Conservation (phyloP, 2,797 vertebrate species). For the Bradypodion pumilum region DNA sequence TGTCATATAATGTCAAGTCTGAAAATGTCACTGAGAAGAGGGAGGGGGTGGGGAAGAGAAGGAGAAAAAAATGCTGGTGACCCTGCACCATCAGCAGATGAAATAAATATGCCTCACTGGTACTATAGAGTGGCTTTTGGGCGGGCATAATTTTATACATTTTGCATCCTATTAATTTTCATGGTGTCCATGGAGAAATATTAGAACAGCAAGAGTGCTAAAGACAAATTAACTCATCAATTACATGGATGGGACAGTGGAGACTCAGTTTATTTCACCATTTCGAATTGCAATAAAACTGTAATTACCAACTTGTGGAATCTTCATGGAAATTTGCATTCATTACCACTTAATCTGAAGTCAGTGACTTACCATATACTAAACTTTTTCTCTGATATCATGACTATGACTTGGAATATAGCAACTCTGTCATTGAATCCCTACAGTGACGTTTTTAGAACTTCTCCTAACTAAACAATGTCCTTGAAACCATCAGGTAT, state of each 20-base stretch:
- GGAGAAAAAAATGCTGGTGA: conserved; percentile 74
- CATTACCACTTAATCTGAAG: conserved; percentile 74
- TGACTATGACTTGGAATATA: conserved; percentile 57
- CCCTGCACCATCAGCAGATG: conserved; percentile 76
- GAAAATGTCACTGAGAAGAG: conserved; percentile 79
- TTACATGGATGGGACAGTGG: conserved; percentile 73
- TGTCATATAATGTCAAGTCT: conserved; percentile 89
- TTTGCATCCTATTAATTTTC: conserved; percentile 84
- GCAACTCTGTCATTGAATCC: conserved; percentile 42
- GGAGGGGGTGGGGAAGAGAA: background rate
- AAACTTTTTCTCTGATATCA: conserved; percentile 55
- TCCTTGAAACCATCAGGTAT: conserved; percentile 50
- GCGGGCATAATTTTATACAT: conserved; percentile 75
- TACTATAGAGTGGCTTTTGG: conserved; percentile 72
- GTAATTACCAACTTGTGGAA: conserved; percentile 80
- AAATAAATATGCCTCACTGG: conserved; percentile 82
- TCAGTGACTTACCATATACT: conserved; percentile 60
- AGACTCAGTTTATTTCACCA: conserved; percentile 78
- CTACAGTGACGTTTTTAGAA: conserved; percentile 50
- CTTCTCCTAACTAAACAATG: conserved; percentile 59
- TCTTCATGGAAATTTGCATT: conserved; percentile 74
- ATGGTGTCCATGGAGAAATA: conserved; percentile 76
- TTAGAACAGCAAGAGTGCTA: conserved; percentile 66
- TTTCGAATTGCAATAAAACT: conserved; percentile 78
- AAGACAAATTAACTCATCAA: conserved; percentile 85